Conservation (phyloP, 64 coral and sea anemone genomes). For the Stylophora pistillata region DNA sequence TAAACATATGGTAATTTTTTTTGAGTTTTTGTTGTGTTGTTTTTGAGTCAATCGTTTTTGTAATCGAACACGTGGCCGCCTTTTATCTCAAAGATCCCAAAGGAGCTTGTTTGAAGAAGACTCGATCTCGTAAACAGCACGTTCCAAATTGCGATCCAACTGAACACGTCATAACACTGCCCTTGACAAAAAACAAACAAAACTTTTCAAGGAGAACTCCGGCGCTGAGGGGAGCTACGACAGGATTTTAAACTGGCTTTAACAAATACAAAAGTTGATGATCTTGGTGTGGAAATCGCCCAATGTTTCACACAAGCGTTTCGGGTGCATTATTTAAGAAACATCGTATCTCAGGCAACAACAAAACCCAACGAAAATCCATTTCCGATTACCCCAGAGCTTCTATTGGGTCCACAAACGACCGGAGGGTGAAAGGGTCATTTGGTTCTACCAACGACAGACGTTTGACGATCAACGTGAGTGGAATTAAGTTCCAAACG, state of each 20-base stretch:
- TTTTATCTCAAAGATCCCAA: not conserved
- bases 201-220: not conserved
- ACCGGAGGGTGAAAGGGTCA: not conserved
- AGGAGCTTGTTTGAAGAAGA: conserved; percentile 8
- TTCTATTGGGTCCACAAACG: conserved; percentile 18
- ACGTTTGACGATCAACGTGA: conserved; percentile 84
- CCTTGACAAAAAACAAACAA: not conserved
- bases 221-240: not conserved
- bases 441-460: conserved; percentile 39
- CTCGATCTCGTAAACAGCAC: not conserved
- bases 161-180: not conserved
- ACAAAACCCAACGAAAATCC: conserved; percentile 10
- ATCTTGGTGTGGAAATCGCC: conserved; percentile 8
- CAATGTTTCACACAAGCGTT: conserved; percentile 38
- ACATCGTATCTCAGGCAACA: conserved; percentile 13
- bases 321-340: conserved; percentile 2
- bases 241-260: not conserved
- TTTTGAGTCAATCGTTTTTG: conserved; percentile 4
- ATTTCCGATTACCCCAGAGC: conserved; percentile 11
- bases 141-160: not conserved
- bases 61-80: conserved; percentile 7
- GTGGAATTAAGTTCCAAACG: conserved; percentile 84
- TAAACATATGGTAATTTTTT: conserved; percentile 6
- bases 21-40: not conserved
- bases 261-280: not conserved